Evolutionary conservation across 2,797 vertebrate species (phyloP), one percentile per base, ranked within the genome.

Genomic region (Poeciliopsis presidionis): DNA sequence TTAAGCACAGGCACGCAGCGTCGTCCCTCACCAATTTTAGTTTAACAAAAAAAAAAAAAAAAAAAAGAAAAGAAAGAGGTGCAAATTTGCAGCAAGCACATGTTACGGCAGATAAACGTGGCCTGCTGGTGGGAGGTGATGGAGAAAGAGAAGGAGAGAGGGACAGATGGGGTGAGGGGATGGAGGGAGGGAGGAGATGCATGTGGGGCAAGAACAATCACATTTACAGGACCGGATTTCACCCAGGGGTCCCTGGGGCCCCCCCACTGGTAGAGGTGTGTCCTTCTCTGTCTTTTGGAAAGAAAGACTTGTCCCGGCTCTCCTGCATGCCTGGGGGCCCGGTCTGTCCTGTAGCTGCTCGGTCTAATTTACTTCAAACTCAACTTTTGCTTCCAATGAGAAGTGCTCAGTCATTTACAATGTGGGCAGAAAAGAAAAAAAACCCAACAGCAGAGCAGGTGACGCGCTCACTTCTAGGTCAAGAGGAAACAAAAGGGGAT

Each of bases 181-280:
- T 7, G 41, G 6, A 18, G 2, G 7, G 20, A 18, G 4, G 65
- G 65, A 43, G 39, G 9, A 73, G 74, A 49, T 73, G 76, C 81
- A 81, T 83, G 79, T 74, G 87, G 72, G 72, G 71, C 72, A 76
- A 74, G 51, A 75, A 81, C 82, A 74, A 70, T 72, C 84, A 83
- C 81, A 87, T 84, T 87, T 71, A 88, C 65, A 81, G 88, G 73
- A 80, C 69, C 74, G 86, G 88, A 91, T 92, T 87, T 90, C 87
- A 89, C 76, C 73, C 84, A 85, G 82, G 72, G 89, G 80, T 92
- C 88, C 89, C 89, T n/a, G 79, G 80, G 87, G 84, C 83, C 81
- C 87, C 83, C 80, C 80, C 53, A 51, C 57, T 79, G 85, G 78
- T 84, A 85, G 85, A 91, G 90, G 88, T 92, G 91, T 89, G 84